Base-by-base conservation (phyloP, 1,140 invertebrate genomes). In the Berghia stephanieae region DNA sequence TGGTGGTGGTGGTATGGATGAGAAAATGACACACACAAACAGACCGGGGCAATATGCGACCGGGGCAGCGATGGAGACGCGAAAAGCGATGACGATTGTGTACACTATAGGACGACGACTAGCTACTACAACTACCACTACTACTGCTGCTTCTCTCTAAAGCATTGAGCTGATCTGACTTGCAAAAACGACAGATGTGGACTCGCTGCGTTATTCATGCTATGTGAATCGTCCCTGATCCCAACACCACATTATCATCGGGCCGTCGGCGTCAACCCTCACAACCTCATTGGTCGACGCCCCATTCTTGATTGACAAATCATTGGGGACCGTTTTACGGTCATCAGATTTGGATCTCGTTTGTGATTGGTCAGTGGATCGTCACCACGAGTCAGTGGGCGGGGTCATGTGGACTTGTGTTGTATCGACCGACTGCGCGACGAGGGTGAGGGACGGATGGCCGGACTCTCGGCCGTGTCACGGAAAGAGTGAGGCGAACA, bases 141-240 rank as follows among this genome's bases (percentile, higher is more conserved):
- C n/a, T n/a, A n/a, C n/a, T n/a, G n/a, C n/a, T n/a, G n/a, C n/a
- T n/a, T n/a, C n/a, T n/a, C n/a, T n/a, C n/a, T n/a, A n/a, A n/a
- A n/a, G n/a, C n/a, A n/a, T n/a, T 46, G 72, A 44, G 74, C 81
- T 82, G 80, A 85, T 85, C 83, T 80, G 82, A 83, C 79, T 83
- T 83, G 81, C 80, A 83, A 85, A 84, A 83, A 80, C 80, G 80
- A 72, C n/a, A 78, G 66, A 77, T 79, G 76, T 72, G 78, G 63
- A 66, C 68, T 80, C 80, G 77, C 79, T 81, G 80, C 79, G 76
- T 83, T 82, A 85, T 85, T 83, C 84, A 83, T 83, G 81, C 80
- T 81, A 81, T 79, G 79, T 80, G 79, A 77, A 82, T 80, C 75
- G 42, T 66, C 60, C 44, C 78, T 75, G 77, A 75, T 74, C 67